Base-by-base conservation (phyloP, 2,888 invertebrate species). In the Kuschelorhynchus macadamiae region DNA sequence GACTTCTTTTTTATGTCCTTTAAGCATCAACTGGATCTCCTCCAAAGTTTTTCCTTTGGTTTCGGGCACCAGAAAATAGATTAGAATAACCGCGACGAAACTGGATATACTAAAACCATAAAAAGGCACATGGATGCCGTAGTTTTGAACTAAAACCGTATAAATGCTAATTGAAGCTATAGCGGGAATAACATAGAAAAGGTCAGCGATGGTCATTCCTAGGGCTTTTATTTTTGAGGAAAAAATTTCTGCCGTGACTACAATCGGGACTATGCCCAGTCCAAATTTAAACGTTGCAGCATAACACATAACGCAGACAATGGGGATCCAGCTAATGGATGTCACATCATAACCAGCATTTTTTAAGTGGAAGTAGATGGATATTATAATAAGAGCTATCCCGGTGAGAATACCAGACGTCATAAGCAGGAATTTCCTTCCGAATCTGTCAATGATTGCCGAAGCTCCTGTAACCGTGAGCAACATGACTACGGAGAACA, bases 161-260 rank as follows among this genome's bases (percentile, higher is more conserved):
- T 80, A 83, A 36, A 82, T 57, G 46, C 79, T 77, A 25, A 82
- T 74, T 1, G 81, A 80, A 3, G 80, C 52, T 5, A 80, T 74
- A n/a, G 78, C 79, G 20, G 79, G 79, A 7, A 79, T 63, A 1
- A 81, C 81, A 61, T 81, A 83, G 71, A 79, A 78, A 1, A 78
- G 76, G 64, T 83, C 83, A 1, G 82, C 78, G 30, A 81, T 63
- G 0, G 83, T 82, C 82, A 82, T 82, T 1, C 82, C 82, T 61
- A 81, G 77, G 1, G 83, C 83, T 76, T 84, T 84, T 11, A 84
- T 77, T 55, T 80, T 81, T 3, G 82, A 79, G 0, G 84, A 81
- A 66, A 84, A 84, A 7, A 84, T 67, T 72, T 84, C 84, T 0
- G 81, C 82, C 12, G 82, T 82, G 52, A 82, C 76, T 9, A 83